phyloP scores from a whole-genome alignment of 2,888 invertebrate genomes.

The Diaphora mendica region DNA sequence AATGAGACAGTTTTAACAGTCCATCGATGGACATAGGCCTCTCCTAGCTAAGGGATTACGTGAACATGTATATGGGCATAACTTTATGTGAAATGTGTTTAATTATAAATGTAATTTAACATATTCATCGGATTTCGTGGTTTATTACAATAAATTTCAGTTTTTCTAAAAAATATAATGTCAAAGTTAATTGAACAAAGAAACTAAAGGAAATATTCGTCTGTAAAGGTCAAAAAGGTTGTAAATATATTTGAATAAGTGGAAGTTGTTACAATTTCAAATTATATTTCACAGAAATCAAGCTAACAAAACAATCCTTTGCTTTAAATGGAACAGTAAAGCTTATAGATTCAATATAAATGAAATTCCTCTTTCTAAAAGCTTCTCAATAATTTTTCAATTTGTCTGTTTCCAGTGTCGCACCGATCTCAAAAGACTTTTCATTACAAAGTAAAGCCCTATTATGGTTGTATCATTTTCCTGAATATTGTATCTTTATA shows the following conservation, averaged over 20 bases:
- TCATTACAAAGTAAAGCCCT: constrained; percentile 14
- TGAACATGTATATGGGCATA: too few species aligned
- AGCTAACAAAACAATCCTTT: neutral
- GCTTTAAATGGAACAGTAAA: neutral
- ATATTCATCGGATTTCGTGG: too few species aligned
- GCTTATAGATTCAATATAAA: constrained; percentile 1
- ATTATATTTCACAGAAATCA: neutral
- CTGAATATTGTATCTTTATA: constrained; percentile 8
- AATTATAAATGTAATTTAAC: too few species aligned
- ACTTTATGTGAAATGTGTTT: too few species aligned
- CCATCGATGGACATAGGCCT: too few species aligned
- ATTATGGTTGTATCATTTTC: constrained; percentile 18
- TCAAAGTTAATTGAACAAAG: too few species aligned
- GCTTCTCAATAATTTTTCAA: constrained; percentile 30
- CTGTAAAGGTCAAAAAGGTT: neutral
- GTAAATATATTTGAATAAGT: neutral
- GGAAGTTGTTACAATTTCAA: neutral
- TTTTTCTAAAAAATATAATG: too few species aligned
- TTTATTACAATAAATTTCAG: too few species aligned
- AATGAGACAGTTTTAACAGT: too few species aligned
- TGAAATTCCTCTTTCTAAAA: constrained; percentile 21
- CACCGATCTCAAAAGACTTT: constrained; percentile 26
- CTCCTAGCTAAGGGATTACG: too few species aligned
- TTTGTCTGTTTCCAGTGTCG: constrained; percentile 17
- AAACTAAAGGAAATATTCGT: neutral